Evolutionary conservation across 2,113 vertebrate genomes (phyloP).

Genomic region (Bufo gargarizans): DNA sequence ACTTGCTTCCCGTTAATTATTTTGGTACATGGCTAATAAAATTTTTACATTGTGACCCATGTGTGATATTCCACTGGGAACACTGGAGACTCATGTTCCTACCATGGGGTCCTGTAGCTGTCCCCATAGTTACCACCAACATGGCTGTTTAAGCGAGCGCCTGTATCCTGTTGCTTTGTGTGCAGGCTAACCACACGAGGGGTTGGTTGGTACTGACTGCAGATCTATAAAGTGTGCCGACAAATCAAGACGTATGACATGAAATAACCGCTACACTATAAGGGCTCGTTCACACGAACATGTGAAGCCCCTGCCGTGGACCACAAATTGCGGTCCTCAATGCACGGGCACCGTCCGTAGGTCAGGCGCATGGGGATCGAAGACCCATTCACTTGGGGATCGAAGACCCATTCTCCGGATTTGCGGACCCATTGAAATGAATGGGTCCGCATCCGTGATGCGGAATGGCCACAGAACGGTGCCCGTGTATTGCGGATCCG

Average conservation of each 20-base stretch:
- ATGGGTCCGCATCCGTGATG: no score
- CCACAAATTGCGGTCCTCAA: no score
- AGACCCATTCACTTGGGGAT: no score
- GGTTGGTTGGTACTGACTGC: background rate
- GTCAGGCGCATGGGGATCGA: no score
- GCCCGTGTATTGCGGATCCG: no score
- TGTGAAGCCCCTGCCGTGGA: no score
- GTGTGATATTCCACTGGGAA: conserved; percentile 30
- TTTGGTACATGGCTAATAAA: conserved; percentile 47
- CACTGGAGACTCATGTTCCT: conserved; percentile 15
- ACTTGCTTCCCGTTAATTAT: conserved; percentile 50
- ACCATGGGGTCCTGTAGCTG: conserved; percentile 14
- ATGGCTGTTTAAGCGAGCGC: conserved; percentile 1
- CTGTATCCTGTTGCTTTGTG: conserved; percentile 1
- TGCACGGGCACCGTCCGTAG: no score
- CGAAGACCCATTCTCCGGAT: no score
- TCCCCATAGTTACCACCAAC: conserved; percentile 22
- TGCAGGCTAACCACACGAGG: background rate
- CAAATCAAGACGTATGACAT: background rate
- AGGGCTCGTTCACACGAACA: no score
- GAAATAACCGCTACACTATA: background rate
- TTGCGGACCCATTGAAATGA: no score
- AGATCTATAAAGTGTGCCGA: background rate
- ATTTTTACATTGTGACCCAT: conserved; percentile 18
- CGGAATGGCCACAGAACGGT: no score